Conservation (phyloP, 2,888 invertebrate species). For the Plemyria rubiginata region DNA sequence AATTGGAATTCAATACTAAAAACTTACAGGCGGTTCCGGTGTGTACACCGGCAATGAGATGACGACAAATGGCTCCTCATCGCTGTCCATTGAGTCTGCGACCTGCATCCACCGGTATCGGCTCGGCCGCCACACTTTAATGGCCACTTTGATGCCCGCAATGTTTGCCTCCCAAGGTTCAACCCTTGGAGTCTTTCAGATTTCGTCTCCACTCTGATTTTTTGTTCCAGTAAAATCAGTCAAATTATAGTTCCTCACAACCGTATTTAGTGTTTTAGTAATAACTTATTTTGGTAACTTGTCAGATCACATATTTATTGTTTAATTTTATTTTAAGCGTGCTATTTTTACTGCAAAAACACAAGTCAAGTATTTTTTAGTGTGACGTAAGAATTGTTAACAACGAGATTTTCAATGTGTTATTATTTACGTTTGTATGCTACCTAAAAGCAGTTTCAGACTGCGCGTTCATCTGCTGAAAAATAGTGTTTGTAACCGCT, state of each 20-base stretch:
- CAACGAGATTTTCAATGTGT: no score
- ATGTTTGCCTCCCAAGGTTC: conserved; percentile 12
- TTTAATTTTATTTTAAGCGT: neutral
- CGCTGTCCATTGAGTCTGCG: conserved; percentile 84
- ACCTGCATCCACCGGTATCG: conserved; percentile 76
- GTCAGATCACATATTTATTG: no score
- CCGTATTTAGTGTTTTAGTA: neutral
- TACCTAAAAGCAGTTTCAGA: no score
- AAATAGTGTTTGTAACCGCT: neutral
- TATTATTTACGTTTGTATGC: no score
- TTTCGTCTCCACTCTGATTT: conserved; percentile 8
- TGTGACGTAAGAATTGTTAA: no score
- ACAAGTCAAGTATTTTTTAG: neutral
- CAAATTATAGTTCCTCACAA: neutral
- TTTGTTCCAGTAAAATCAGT: neutral
- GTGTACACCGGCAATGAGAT: conserved; percentile 87
- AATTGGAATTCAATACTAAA: neutral
- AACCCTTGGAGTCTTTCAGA: conserved; percentile 16
- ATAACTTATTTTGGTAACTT: neutral
- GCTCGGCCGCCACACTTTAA: conserved; percentile 78
- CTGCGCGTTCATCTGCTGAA: no score
- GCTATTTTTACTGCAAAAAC: neutral
- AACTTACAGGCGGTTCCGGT: conserved; percentile 75
- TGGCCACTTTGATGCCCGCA: conserved; percentile 35
- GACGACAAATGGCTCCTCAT: conserved; percentile 88